These are phyloP conservation scores for Tyrophagus putrescentiae DNA, from an alignment of 1,140 invertebrate species.

Conservation along the genomic window DNA sequence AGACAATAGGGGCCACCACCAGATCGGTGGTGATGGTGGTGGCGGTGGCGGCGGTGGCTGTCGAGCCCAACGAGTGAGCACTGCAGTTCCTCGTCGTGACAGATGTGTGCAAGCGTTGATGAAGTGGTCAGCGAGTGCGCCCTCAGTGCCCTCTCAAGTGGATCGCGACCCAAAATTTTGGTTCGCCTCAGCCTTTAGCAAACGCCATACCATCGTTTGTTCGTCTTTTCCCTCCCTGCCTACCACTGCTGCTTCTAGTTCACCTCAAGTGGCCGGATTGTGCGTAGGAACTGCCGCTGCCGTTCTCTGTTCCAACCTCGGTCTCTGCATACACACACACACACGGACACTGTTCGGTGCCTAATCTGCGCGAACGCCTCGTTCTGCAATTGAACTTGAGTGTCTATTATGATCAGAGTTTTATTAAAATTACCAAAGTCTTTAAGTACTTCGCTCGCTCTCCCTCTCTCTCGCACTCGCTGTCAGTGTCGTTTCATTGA, in stretches of 20 bases:
- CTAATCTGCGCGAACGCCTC: background rate
- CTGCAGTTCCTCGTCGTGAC: background rate
- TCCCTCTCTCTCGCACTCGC: too few species aligned
- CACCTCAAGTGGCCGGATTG: too few species aligned
- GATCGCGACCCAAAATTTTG: slow-evolving; percentile 8
- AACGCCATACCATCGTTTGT: too few species aligned
- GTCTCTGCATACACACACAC: too few species aligned
- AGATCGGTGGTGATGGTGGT: background rate
- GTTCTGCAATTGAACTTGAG: background rate
- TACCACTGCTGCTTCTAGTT: too few species aligned
- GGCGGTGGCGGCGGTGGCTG: background rate
- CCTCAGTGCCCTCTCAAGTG: background rate
- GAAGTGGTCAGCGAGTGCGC: slow-evolving; percentile 2
- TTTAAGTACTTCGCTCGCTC: too few species aligned
- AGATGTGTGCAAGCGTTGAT: background rate
- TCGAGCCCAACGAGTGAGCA: background rate
- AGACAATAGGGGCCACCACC: too few species aligned
- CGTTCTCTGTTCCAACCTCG: too few species aligned
- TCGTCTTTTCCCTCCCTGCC: too few species aligned
- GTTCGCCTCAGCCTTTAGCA: background rate
- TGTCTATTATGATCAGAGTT: slow-evolving; percentile 11
- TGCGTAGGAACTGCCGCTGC: background rate
- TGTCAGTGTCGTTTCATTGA: background rate
- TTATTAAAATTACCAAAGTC: slow-evolving; percentile 4
- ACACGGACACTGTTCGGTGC: too few species aligned